These are phyloP conservation scores for Resseliella maxima DNA, from an alignment of 2,888 invertebrate genomes.

Conservation along the genomic window DNA sequence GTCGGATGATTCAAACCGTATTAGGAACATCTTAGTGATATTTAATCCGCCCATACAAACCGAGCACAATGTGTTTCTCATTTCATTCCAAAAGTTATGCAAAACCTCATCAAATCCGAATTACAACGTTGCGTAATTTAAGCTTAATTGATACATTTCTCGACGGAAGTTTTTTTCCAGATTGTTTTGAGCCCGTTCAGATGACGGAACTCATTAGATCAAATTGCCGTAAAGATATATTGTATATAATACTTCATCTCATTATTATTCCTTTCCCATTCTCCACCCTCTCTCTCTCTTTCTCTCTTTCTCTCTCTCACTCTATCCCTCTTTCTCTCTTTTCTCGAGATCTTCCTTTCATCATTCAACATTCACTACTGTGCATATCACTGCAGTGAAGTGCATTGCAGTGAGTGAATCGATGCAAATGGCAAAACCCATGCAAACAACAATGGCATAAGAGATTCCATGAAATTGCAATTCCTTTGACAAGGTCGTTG, in stretches of 20 bases:
- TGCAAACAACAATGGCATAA: neutral
- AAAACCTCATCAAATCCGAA: neutral
- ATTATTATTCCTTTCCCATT: too few relatives aligned
- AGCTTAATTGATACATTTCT: neutral
- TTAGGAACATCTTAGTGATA: neutral
- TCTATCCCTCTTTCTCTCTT: neutral
- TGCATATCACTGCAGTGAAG: neutral
- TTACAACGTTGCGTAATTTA: neutral
- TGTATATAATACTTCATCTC: too few relatives aligned
- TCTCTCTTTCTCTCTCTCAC: too few relatives aligned
- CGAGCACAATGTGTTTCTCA: neutral
- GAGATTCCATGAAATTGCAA: constrained; percentile 37
- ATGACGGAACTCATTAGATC: constrained; percentile 45
- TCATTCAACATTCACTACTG: neutral
- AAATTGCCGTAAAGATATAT: neutral
- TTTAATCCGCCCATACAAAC: neutral
- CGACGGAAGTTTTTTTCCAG: neutral
- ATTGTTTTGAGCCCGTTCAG: neutral
- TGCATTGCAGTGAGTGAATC: neutral
- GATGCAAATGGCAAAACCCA: neutral
- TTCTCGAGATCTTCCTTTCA: neutral
- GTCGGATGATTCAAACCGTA: neutral
- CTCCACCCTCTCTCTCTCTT: too few relatives aligned
- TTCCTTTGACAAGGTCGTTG: constrained; percentile 54
- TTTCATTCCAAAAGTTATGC: neutral